phyloP scores from a whole-genome alignment of 2,113 vertebrate species.

The Nannobrachium achirus region DNA sequence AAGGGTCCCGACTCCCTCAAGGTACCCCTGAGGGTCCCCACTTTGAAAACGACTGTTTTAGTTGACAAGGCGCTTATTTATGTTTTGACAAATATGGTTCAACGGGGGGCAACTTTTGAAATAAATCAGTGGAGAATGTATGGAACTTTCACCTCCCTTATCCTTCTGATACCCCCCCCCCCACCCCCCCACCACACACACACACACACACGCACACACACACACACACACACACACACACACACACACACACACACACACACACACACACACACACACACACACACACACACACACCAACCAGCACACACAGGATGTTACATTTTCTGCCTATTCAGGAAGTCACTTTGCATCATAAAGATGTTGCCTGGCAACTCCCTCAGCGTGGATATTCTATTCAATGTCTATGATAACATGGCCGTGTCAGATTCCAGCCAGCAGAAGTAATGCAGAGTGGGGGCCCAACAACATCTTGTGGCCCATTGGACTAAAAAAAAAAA shows the following conservation, averaged over 20 bases:
- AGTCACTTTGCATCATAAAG: constrained; percentile 82
- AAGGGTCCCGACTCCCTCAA: no score
- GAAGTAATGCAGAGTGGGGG: constrained; percentile 28
- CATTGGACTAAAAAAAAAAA: constrained; percentile 45
- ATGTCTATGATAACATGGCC: constrained; percentile 62
- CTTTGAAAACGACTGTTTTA: no score
- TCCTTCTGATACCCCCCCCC: constrained; percentile 32
- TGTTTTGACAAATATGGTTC: constrained; percentile 54
- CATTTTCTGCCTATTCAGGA: constrained; percentile 74
- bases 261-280: no score
- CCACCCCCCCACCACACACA: no score
- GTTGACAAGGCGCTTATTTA: constrained; percentile 50
- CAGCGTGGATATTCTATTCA: constrained; percentile 66
- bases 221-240: no score
- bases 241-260: no score
- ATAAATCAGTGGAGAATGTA: constrained; percentile 62
- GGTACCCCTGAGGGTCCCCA: no score
- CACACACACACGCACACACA: no score
- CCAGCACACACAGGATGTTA: constrained; percentile 72
- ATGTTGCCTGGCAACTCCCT: constrained; percentile 75
- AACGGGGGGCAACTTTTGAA: constrained; percentile 43
- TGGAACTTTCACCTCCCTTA: constrained; percentile 43
- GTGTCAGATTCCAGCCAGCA: constrained; percentile 63
- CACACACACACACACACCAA: no score
- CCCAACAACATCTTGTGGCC: constrained; percentile 27